Percentiles rank a stretch among this genome's conserved stretches.
These are phyloP conservation scores for Scomber scombrus DNA, from an alignment of 2,113 vertebrate genomes.

Conservation along the genomic window DNA sequence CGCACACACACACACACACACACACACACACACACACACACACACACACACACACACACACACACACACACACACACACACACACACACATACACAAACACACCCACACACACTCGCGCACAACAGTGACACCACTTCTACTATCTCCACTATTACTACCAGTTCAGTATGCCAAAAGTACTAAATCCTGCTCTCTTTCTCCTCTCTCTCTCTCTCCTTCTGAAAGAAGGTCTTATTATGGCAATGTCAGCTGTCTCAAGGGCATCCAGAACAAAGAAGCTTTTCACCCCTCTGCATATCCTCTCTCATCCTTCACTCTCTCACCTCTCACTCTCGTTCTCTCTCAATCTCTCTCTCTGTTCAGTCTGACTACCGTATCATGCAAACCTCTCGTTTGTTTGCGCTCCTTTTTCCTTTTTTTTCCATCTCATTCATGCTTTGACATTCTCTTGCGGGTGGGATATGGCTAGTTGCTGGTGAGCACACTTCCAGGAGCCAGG, in stretches of 20 bases:
- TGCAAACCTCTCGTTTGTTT: constrained; percentile 58
- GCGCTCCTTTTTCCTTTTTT: background rate
- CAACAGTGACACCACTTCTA: constrained; percentile 10
- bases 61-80: background rate
- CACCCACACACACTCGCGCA: background rate
- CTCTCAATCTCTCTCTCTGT: constrained; percentile 38
- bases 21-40: background rate
- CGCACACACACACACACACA: background rate
- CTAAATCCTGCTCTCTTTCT: constrained; percentile 44
- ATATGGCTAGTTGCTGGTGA: constrained; percentile 16
- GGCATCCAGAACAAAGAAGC: constrained; percentile 85
- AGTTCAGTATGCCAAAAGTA: constrained; percentile 52
- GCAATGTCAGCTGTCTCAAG: constrained; percentile 88
- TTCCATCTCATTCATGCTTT: background rate
- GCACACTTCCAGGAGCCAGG: background rate
- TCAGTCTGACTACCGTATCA: constrained; percentile 46
- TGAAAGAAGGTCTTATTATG: constrained; percentile 84
- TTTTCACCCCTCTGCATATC: constrained; percentile 81
- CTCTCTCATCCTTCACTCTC: constrained; percentile 74
- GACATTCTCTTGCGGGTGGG: constrained; percentile 10
- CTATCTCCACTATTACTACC: constrained; percentile 15
- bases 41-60: background rate
- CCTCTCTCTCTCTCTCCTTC: constrained; percentile 51
- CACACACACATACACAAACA: no score
- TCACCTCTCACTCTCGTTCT: constrained; percentile 60